Percentiles rank a stretch among this genome's conserved stretches.
Evolutionary conservation across 1,140 invertebrate genomes (phyloP).

Genomic region (Drosophila rhopaloa): DNA sequence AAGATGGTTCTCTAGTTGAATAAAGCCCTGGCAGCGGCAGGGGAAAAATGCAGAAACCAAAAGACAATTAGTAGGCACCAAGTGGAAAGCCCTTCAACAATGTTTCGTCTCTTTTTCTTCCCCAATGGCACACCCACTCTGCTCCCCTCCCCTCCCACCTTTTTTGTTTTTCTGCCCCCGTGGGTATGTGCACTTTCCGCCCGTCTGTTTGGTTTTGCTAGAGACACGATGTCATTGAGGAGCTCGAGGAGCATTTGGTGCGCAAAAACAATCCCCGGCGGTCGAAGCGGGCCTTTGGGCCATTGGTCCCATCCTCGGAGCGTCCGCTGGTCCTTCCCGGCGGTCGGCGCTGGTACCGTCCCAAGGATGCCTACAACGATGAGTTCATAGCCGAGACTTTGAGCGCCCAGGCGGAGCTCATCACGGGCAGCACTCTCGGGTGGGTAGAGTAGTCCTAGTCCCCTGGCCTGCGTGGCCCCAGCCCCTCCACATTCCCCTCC

Average conservation of each 20-base stretch:
- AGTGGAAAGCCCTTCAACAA: conserved; percentile 61
- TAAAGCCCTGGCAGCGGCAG: conserved; percentile 57
- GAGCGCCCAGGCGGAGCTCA: conserved; percentile 90
- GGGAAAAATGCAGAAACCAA: conserved; percentile 77
- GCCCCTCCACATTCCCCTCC: background rate
- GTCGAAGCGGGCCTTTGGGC: conserved; percentile 86
- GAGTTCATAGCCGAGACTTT: conserved; percentile 91
- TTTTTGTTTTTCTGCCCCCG: conserved; percentile 14
- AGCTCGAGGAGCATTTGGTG: conserved; percentile 84
- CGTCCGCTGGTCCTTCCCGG: conserved; percentile 88
- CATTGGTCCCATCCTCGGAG: conserved; percentile 85
- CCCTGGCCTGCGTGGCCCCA: background rate
- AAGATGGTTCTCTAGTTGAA: conserved; percentile 47
- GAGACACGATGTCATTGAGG: conserved; percentile 84
- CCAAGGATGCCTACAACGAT: conserved; percentile 91
- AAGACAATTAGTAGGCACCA: conserved; percentile 81
- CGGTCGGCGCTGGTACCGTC: conserved; percentile 90
- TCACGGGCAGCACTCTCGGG: conserved; percentile 91
- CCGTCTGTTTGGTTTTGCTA: conserved; percentile 46
- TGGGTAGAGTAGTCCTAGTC: conserved; percentile 80
- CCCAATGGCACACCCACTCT: background rate
- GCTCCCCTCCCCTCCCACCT: too few relatives aligned
- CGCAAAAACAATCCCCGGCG: conserved; percentile 84
- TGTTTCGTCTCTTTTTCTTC: conserved; percentile 14
- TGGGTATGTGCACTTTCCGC: conserved; percentile 33